Conservation (phyloP, 1,140 invertebrate species). For the Drosophila suzukii region DNA sequence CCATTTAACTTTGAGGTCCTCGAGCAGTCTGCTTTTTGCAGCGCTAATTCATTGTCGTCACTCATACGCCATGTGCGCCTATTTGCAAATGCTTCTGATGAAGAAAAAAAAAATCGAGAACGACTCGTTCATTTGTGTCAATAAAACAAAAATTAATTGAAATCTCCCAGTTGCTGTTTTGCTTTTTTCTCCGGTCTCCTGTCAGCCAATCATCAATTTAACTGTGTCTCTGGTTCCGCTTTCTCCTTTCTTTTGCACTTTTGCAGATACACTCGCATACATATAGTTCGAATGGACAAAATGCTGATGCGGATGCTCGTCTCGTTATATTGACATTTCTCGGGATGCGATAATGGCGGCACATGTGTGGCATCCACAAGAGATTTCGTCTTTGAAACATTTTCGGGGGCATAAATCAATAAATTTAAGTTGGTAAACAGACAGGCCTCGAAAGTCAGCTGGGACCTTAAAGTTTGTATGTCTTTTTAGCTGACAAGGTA, state of each 20-base stretch:
- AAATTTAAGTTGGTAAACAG: slow-evolving; percentile 46
- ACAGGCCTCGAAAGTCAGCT: slow-evolving; percentile 10
- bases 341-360: slow-evolving; percentile 71
- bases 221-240: slow-evolving; percentile 50
- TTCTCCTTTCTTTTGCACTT: slow-evolving; percentile 28
- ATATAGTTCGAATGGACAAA: slow-evolving; percentile 15
- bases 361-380: slow-evolving; percentile 70
- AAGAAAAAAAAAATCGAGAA: background rate
- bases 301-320: slow-evolving; percentile 65
- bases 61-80: slow-evolving; percentile 65
- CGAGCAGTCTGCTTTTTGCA: slow-evolving; percentile 31
- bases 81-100: slow-evolving; percentile 13
- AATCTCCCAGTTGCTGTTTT: slow-evolving; percentile 51
- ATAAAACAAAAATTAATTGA: slow-evolving; percentile 78
- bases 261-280: slow-evolving; percentile 14
- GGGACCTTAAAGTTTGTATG: slow-evolving; percentile 31
- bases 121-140: slow-evolving; percentile 67
- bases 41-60: slow-evolving; percentile 68
- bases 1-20: slow-evolving; percentile 75
- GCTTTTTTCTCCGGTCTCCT: slow-evolving; percentile 16
- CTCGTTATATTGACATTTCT: slow-evolving; percentile 72
- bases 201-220: slow-evolving; percentile 74
- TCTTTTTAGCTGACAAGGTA: slow-evolving; percentile 25
- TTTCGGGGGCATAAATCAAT: slow-evolving; percentile 70
- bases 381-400: slow-evolving; percentile 59